These are phyloP conservation scores for Rhinichthys klamathensis DNA, from an alignment of 2,113 vertebrate genomes.

Conservation along the genomic window DNA sequence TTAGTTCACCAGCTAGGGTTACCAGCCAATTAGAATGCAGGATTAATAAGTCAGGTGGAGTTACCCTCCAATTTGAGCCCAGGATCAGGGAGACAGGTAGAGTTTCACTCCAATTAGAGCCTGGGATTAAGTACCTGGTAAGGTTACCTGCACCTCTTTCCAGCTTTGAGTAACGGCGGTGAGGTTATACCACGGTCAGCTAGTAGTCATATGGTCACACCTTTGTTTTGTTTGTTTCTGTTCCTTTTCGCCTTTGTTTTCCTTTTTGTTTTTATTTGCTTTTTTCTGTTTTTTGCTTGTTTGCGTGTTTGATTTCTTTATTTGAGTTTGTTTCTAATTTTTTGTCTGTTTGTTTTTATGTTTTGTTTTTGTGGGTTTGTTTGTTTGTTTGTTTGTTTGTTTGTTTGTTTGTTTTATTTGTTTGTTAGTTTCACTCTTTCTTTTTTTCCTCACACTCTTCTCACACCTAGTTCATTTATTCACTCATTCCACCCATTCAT, in stretches of 20 bases:
- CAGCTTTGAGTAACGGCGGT: slow-evolving; percentile 51
- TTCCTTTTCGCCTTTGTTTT: neutral
- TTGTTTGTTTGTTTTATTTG: neutral
- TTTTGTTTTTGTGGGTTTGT: neutral
- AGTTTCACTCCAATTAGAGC: slow-evolving; percentile 68
- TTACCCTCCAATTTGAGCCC: slow-evolving; percentile 57
- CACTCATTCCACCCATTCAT: slow-evolving; percentile 36
- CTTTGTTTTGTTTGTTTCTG: slow-evolving; percentile 23
- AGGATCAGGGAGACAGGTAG: slow-evolving; percentile 61
- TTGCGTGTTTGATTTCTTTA: neutral
- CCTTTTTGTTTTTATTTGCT: neutral
- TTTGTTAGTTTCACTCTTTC: neutral
- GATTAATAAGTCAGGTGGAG: slow-evolving; percentile 66
- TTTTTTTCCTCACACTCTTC: slow-evolving; percentile 29
- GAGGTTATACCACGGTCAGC: slow-evolving; percentile 63
- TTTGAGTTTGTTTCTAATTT: neutral
- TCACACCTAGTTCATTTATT: slow-evolving; percentile 28
- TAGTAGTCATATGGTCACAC: slow-evolving; percentile 52
- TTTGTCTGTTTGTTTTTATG: neutral
- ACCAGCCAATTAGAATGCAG: slow-evolving; percentile 60
- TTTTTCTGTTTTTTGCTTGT: neutral
- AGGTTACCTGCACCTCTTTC: slow-evolving; percentile 65
- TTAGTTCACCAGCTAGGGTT: slow-evolving; percentile 56
- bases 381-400: neutral
- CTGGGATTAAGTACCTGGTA: slow-evolving; percentile 70